A percentile compares a stretch with the other conserved stretches of the same genome.
phyloP scores from a whole-genome alignment of 2,113 vertebrate genomes.

The Oxyruncus cristatus region DNA sequence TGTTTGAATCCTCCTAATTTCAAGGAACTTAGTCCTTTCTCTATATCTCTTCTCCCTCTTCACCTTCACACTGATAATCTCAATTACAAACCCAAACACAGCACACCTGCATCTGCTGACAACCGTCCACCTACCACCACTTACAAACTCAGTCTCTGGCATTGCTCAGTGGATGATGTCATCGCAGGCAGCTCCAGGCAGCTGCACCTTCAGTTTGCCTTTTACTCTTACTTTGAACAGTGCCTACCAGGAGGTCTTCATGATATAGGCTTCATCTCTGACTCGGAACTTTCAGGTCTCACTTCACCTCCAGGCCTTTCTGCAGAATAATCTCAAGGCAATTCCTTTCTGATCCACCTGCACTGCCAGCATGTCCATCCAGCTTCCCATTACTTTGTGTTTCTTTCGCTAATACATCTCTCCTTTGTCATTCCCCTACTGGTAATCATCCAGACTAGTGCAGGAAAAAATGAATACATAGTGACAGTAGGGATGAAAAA shows the following conservation, averaged over 20 bases:
- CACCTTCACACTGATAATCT: neutral
- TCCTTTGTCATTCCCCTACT: neutral
- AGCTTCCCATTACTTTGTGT: neutral
- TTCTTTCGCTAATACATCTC: neutral
- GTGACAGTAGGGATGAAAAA: neutral
- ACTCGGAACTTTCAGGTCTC: neutral
- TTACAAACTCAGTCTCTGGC: neutral
- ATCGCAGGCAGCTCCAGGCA: neutral
- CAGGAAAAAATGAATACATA: neutral
- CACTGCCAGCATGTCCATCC: neutral
- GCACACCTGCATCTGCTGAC: neutral
- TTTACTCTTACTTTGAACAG: neutral
- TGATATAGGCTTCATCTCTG: neutral
- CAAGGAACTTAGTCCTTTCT: neutral
- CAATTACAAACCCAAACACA: neutral
- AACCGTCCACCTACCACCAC: neutral
- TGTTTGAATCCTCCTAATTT: neutral
- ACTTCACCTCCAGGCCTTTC: neutral
- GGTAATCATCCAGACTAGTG: neutral
- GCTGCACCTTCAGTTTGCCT: neutral
- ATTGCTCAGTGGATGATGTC: neutral
- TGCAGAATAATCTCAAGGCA: neutral
- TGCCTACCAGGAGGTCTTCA: neutral
- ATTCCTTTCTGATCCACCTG: neutral
- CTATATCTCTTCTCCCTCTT: neutral